phyloP scores from a whole-genome alignment of 2,888 invertebrate species.

The Strigamia crassipes region DNA sequence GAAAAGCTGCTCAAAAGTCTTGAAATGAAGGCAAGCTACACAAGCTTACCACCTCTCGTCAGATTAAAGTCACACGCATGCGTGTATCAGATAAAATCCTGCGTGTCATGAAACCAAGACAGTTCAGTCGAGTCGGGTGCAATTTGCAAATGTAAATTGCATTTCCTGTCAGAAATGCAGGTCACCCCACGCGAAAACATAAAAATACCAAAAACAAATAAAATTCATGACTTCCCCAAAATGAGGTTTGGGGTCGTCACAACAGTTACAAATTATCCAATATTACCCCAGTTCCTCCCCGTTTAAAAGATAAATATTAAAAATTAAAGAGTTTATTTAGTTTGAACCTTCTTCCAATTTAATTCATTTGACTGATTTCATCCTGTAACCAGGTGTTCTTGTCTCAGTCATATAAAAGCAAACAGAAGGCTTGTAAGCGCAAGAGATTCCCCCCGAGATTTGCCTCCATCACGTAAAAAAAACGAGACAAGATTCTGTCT shows the following conservation, averaged over 20 bases:
- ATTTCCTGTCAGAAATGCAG: no score
- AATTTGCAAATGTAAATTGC: slow-evolving; percentile 32
- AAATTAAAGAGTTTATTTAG: background rate
- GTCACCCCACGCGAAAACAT: no score
- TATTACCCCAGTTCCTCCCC: background rate
- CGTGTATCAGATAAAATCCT: slow-evolving; percentile 17
- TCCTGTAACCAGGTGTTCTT: slow-evolving; percentile 20
- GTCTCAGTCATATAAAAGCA: slow-evolving; percentile 25
- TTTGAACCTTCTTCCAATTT: background rate
- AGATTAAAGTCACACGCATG: slow-evolving; percentile 40
- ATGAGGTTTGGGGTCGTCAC: no score
- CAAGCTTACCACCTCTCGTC: slow-evolving; percentile 39
- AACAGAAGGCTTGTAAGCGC: background rate
- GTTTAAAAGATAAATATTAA: background rate
- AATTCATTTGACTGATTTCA: background rate
- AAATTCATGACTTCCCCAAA: no score
- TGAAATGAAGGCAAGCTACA: slow-evolving; percentile 32
- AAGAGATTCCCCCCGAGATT: slow-evolving; percentile 35
- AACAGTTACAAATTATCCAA: no score
- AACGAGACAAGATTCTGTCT: slow-evolving; percentile 18
- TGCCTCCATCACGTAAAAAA: slow-evolving; percentile 38
- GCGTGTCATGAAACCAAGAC: background rate
- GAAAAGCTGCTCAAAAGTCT: slow-evolving; percentile 38
- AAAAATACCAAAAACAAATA: no score
- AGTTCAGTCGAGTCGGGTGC: background rate